phyloP scores from a whole-genome alignment of 2,888 invertebrate genomes.

The Stenodema calcarata region DNA sequence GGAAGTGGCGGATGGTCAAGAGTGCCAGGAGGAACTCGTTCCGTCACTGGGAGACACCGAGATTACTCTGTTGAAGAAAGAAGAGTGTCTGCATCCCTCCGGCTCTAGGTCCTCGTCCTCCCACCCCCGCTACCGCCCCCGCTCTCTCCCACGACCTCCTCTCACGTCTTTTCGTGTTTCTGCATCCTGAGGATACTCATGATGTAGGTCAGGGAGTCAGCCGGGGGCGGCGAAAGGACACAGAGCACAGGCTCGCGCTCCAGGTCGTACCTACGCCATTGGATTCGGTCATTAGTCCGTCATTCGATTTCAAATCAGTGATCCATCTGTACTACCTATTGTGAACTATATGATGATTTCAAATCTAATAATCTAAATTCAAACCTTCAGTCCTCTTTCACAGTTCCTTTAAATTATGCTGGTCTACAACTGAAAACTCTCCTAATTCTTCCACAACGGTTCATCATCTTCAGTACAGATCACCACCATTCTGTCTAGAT shows the following conservation, averaged over 20 bases:
- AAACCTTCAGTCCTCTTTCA: not conserved
- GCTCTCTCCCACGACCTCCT: not conserved
- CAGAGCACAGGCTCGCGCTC: not conserved
- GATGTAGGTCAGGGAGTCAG: slow-evolving; percentile 2
- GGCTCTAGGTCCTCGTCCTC: not conserved
- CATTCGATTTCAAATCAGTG: not conserved
- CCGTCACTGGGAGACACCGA: not conserved
- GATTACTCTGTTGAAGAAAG: not conserved
- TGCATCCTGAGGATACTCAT: not conserved
- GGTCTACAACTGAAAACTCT: too few species aligned
- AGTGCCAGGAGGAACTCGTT: not conserved
- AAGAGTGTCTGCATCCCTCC: not conserved
- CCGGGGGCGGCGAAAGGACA: not conserved
- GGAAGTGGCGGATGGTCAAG: not conserved
- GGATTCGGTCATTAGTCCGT: not conserved
- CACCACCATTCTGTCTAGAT: too few species aligned
- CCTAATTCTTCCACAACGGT: too few species aligned
- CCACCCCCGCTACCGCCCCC: not conserved
- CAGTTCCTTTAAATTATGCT: too few species aligned
- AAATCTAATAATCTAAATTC: not conserved
- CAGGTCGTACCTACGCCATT: not conserved
- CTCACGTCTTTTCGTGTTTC: not conserved
- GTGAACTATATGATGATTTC: not conserved
- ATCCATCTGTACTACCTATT: not conserved
- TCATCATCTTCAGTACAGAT: too few species aligned